A percentile compares a stretch with the other conserved stretches of the same genome.
Evolutionary conservation across 2,797 vertebrate species (phyloP).

Genomic region (Intellagama lesueurii): DNA sequence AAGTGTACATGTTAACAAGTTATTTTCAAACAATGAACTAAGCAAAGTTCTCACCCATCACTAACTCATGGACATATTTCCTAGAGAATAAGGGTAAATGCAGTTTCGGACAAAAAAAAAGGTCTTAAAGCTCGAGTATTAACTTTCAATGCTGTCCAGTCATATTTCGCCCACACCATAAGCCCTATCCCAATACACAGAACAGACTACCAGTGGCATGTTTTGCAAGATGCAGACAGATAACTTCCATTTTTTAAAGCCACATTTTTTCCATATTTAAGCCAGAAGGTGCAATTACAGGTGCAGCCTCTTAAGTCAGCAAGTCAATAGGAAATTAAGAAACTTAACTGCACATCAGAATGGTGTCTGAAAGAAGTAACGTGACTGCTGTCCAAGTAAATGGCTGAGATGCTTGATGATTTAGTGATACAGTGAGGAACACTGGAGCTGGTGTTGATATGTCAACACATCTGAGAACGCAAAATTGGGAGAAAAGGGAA

Average conservation of each 20-base stretch:
- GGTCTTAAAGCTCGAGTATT: conserved; percentile 13
- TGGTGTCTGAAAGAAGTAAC: not conserved
- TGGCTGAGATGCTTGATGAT: not conserved
- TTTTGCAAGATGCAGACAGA: not conserved
- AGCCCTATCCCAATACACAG: conserved; percentile 27
- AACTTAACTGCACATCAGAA: not conserved
- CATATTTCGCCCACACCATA: conserved; percentile 3
- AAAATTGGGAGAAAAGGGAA: not conserved
- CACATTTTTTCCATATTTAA: conserved; percentile 16
- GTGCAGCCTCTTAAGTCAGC: not conserved
- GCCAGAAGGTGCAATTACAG: not conserved
- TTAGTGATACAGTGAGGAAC: not conserved
- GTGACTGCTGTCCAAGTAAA: not conserved
- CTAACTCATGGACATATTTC: not conserved
- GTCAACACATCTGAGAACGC: not conserved
- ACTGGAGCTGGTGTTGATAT: not conserved
- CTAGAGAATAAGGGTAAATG: not conserved
- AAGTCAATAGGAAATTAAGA: conserved; percentile 16
- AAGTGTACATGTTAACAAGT: no score
- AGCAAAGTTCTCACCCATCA: no score
- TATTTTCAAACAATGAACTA: no score
- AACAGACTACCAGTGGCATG: conserved; percentile 11
- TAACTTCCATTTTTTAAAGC: conserved; percentile 11
- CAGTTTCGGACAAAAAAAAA: conserved; percentile 30
- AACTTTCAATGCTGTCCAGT: conserved; percentile 26